These are phyloP conservation scores for Teleogryllus oceanicus DNA, from an alignment of 2,888 invertebrate species.

Conservation along the genomic window DNA sequence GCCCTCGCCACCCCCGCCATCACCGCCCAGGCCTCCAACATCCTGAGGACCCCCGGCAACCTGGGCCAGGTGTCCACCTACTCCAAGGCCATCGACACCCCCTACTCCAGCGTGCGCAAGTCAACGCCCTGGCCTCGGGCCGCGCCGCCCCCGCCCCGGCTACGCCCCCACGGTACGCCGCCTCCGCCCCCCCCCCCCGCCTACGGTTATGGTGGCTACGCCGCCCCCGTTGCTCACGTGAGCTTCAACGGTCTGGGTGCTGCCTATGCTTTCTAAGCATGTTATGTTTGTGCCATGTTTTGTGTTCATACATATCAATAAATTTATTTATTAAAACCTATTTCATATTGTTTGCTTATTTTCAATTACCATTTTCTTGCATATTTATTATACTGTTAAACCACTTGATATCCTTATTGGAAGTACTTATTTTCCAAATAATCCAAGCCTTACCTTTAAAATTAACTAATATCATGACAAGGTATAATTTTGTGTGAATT, in stretches of 20 bases:
- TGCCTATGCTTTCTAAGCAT: not conserved
- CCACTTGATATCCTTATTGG: too few species aligned
- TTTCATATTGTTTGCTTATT: too few species aligned
- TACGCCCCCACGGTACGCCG: slow-evolving; percentile 28
- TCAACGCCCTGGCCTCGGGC: slow-evolving; percentile 39
- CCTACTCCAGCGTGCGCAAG: slow-evolving; percentile 40
- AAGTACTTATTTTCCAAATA: too few species aligned
- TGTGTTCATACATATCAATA: too few species aligned
- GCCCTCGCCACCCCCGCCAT: slow-evolving; percentile 48
- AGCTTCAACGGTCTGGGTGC: not conserved
- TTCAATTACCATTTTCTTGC: too few species aligned
- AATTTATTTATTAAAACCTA: too few species aligned
- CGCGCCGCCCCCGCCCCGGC: slow-evolving; percentile 35
- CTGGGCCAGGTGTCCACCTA: slow-evolving; percentile 39
- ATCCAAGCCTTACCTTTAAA: too few species aligned
- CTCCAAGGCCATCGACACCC: slow-evolving; percentile 40
- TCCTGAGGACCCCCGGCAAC: slow-evolving; percentile 39
- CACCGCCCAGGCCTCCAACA: slow-evolving; percentile 38
- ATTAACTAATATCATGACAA: too few species aligned
- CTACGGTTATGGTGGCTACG: not conserved
- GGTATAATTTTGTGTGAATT: too few species aligned
- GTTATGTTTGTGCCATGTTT: too few species aligned
- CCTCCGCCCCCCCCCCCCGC: not conserved
- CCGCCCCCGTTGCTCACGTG: not conserved
- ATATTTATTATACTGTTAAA: too few species aligned